A percentile compares a stretch with the other conserved stretches of the same genome.
Evolutionary conservation across 1,140 invertebrate genomes (phyloP).

Genomic region (Calephelis virginiensis): DNA sequence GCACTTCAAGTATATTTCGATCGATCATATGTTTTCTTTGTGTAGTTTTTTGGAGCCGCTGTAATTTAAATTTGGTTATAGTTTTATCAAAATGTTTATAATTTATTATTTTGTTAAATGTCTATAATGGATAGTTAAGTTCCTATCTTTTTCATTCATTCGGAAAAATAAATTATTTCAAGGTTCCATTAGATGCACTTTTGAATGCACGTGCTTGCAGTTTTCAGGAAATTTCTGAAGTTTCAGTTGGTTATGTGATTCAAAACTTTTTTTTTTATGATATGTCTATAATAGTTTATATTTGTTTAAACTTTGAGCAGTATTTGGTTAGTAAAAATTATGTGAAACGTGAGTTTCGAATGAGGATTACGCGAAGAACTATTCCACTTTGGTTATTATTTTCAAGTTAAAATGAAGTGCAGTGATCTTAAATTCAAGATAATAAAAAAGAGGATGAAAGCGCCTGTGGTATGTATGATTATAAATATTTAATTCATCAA

Average conservation of each 20-base stretch:
- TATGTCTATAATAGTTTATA: not conserved
- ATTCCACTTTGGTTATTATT: slow-evolving; percentile 63
- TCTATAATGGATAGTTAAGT: not conserved
- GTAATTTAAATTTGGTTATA: slow-evolving; percentile 64
- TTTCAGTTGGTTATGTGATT: slow-evolving; percentile 43
- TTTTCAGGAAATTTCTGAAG: slow-evolving; percentile 60
- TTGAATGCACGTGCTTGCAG: slow-evolving; percentile 72
- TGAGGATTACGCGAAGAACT: slow-evolving; percentile 46
- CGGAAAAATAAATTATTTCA: slow-evolving; percentile 8
- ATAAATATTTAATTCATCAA: not conserved
- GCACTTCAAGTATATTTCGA: slow-evolving; percentile 75
- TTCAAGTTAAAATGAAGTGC: slow-evolving; percentile 39
- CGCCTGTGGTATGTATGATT: slow-evolving; percentile 56
- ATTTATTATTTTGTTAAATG: not conserved
- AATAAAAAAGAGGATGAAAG: slow-evolving; percentile 50
- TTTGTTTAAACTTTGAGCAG: not conserved
- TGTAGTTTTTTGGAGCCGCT: slow-evolving; percentile 75
- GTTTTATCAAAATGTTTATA: not conserved
- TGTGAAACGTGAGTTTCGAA: slow-evolving; percentile 35
- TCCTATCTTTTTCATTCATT: not conserved
- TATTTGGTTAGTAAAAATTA: not conserved
- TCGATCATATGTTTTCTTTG: slow-evolving; percentile 79
- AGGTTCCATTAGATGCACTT: slow-evolving; percentile 63
- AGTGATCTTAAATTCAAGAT: slow-evolving; percentile 24
- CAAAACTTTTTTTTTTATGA: not conserved